Evolutionary conservation across 2,888 invertebrate species (phyloP).

Genomic region (Nasonovia ribisnigri): DNA sequence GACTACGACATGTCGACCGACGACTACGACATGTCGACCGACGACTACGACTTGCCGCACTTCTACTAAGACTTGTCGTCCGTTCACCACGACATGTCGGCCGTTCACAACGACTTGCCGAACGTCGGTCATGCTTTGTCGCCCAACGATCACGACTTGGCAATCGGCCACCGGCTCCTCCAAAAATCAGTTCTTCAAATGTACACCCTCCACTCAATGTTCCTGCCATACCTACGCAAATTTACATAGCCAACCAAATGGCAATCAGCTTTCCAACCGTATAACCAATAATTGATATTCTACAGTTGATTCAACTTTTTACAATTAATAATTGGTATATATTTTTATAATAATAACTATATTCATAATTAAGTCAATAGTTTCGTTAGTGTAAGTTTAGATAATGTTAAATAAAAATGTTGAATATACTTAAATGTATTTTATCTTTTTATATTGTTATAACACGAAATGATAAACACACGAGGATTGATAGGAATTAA

Average conservation of each 20-base stretch:
- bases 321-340: neutral
- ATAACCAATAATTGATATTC: neutral
- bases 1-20: neutral
- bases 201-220: neutral
- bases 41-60: neutral
- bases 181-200: neutral
- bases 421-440: no score
- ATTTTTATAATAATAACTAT: no score
- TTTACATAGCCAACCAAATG: neutral
- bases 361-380: no score
- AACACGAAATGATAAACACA: no score
- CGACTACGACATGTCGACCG: neutral
- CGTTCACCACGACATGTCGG: neutral
- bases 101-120: neutral
- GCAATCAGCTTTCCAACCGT: no score
- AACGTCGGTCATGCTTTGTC: no score
- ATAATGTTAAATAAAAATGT: no score
- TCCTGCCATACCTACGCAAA: neutral
- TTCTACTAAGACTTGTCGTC: neutral
- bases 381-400: no score
- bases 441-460: no score
- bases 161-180: neutral
- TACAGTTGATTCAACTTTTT: neutral
- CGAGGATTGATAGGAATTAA: no score
- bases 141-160: no score